phyloP scores from a whole-genome alignment of 2,888 invertebrate genomes.

The Leptinotarsa rubiginosa region DNA sequence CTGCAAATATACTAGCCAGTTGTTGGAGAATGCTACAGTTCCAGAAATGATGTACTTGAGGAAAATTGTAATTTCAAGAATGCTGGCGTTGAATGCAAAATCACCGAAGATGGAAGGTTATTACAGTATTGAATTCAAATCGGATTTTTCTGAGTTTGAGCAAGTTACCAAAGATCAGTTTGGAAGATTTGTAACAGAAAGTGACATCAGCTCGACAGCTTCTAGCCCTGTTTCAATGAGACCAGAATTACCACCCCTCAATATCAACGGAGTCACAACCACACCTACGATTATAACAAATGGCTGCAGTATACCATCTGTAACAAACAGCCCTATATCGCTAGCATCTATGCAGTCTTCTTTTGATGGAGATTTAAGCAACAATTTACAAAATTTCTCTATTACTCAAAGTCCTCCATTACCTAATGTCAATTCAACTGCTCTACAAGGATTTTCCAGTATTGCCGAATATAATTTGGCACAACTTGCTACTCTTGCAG shows the following conservation, averaged over 20 bases:
- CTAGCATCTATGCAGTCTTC: conserved; percentile 79
- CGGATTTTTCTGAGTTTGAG: conserved; percentile 84
- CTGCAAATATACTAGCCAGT: conserved; percentile 84
- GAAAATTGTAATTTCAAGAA: conserved; percentile 81
- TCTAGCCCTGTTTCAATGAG: conserved; percentile 69
- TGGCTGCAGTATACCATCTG: conserved; percentile 64
- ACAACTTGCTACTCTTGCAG: conserved; percentile 84
- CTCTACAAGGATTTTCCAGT: conserved; percentile 72
- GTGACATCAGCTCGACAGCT: conserved; percentile 54
- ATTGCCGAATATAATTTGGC: conserved; percentile 90
- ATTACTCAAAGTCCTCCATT: conserved; percentile 59
- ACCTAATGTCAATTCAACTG: conserved; percentile 55
- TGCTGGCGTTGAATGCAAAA: conserved; percentile 82
- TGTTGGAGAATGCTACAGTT: conserved; percentile 86
- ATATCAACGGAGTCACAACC: conserved; percentile 47
- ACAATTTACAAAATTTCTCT: conserved; percentile 60
- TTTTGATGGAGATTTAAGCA: conserved; percentile 78
- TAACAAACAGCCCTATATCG: conserved; percentile 77
- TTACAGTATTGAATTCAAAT: conserved; percentile 84
- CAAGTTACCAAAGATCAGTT: conserved; percentile 75
- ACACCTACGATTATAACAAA: conserved; percentile 53
- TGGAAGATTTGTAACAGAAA: conserved; percentile 79
- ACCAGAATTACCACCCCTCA: conserved; percentile 61
- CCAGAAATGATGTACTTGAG: conserved; percentile 87
- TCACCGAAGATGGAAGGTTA: conserved; percentile 85